phyloP scores from a whole-genome alignment of 2,797 vertebrate genomes.

The Labeo calbasu region DNA sequence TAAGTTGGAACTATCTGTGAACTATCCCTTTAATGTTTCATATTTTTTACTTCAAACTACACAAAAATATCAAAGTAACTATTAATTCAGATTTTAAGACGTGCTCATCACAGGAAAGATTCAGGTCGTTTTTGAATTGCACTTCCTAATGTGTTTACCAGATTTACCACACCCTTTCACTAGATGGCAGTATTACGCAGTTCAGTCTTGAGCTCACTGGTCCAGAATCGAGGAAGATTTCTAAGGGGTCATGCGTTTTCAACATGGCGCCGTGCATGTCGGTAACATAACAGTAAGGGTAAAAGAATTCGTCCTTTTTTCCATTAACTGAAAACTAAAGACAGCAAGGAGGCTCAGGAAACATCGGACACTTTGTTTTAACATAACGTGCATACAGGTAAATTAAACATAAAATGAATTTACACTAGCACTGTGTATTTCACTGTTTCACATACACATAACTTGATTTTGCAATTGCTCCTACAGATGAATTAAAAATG shows the following conservation, averaged over 20 bases:
- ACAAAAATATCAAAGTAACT: not conserved
- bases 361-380: not conserved
- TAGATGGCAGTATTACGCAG: conserved; percentile 12
- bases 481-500: conserved; percentile 57
- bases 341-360: not conserved
- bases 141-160: not conserved
- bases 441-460: not conserved
- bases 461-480: not conserved
- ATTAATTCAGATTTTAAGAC: not conserved
- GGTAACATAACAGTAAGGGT: not conserved
- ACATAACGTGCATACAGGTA: not conserved
- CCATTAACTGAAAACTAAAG: not conserved
- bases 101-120: not conserved
- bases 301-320: not conserved
- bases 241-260: not conserved
- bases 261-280: conserved; percentile 48
- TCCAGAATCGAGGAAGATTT: not conserved
- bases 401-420: not conserved
- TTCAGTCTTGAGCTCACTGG: not conserved
- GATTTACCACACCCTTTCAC: not conserved
- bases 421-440: not conserved
- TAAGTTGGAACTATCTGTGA: no score
- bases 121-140: not conserved
- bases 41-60: not conserved
- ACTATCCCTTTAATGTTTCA: no score